Evolutionary conservation across 2,888 invertebrate species (phyloP), one percentile per base, ranked within the genome.

Genomic region (Oxyscelio sp.): DNA sequence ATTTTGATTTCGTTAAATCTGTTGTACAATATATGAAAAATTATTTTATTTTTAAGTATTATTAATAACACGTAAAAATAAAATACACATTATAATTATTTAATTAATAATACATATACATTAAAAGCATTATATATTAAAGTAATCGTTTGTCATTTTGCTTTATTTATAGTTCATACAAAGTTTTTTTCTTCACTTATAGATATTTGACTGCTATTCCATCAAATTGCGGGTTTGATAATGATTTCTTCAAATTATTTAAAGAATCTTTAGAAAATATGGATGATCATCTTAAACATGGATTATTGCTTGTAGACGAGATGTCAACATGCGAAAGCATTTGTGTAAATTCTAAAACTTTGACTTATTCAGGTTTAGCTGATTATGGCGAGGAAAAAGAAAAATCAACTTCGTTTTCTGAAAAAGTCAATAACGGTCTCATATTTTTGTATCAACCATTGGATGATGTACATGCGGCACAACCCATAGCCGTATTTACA

Each of bases 271-370:
- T 52, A 5, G 15, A 17, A 52, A 52, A 17, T 15, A 52, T 8
- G 22, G 22, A 15, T 21, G 22, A 52, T 21, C 24, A 21, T 13
- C 81, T 43, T 50, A 73, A 1, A 15, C 77, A n/a, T 71, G 81
- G 50, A 77, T 80, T 27, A 27, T 27, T 27, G 27, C 27, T 27
- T 27, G 27, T 27, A 27, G 27, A 27, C 27, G 27, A 27, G 52
- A 84, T 84, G 58, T 50, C 63, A 31, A 45, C 65, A n/a, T 70
- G 77, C 38, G 73, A 85, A 66, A 77, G 85, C 13, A 27, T 84
- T 31, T 17, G 24, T 17, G 38, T 84, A n/a, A 66, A 63, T 24
- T 38, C 63, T 9, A 63, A 84, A 63, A 24, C 78, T 24, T 68
- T 84, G 17, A 58, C 65, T 5, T 77, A 48, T 21, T 50, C 43